Evolutionary conservation across 1,140 invertebrate species (phyloP).

Genomic region (Drosophila miranda): DNA sequence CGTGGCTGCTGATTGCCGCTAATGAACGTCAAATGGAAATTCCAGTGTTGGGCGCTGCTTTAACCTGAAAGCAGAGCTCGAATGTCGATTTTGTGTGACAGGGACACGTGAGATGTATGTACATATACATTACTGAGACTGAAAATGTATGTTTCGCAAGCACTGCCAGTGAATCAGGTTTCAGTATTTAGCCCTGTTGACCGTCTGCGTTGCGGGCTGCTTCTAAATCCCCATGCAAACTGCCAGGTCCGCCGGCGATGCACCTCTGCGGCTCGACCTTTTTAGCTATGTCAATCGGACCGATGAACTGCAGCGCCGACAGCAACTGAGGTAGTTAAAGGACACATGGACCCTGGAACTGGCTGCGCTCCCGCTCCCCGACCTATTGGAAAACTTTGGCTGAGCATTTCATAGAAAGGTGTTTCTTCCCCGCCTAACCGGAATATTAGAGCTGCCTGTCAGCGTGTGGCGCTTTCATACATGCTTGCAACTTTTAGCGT

Average conservation of each 20-base stretch:
- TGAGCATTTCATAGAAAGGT: conserved; percentile 4
- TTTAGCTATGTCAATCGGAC: conserved; percentile 46
- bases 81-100: too few relatives aligned
- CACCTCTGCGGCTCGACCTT: conserved; percentile 12
- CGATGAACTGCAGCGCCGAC: conserved; percentile 22
- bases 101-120: too few relatives aligned
- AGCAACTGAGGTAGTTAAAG: neutral
- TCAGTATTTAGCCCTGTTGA: conserved; percentile 39
- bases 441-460: conserved; percentile 28
- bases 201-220: conserved; percentile 21
- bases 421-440: conserved; percentile 13
- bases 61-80: neutral
- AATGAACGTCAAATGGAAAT: conserved; percentile 67
- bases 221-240: too few relatives aligned
- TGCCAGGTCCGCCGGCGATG: conserved; percentile 24
- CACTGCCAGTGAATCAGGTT: conserved; percentile 30
- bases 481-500: conserved; percentile 18
- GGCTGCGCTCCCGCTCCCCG: too few relatives aligned
- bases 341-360: too few relatives aligned
- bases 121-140: too few relatives aligned
- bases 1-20: conserved; percentile 48
- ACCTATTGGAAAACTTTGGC: conserved; percentile 19
- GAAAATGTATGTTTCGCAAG: too few relatives aligned
- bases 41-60: conserved; percentile 32
- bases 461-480: conserved; percentile 20